Base-by-base conservation (phyloP, 2,113 vertebrate species). In the Apus apus region DNA sequence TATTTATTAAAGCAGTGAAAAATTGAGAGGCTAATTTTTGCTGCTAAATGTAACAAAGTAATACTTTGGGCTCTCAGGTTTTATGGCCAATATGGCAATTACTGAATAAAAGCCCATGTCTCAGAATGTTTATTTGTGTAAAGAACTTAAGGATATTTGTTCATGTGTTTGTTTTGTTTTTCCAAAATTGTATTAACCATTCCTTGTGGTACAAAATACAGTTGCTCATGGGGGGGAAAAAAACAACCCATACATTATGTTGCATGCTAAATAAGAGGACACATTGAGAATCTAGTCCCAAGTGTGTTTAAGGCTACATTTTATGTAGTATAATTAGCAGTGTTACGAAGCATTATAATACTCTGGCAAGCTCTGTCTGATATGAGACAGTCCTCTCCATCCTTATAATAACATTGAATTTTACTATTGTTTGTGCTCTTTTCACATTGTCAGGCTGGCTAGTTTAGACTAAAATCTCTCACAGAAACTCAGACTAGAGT, bases 101-200 rank as follows among this genome's bases (percentile, higher is more conserved):
- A 87, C 50, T 58, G 61, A 93, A 65, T 78, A 89, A 94, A 97
- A 94, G 81, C 79, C n/a, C 26, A 62, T 75, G 61, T 53, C 56
- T 45, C 57, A 43, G 76, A 86, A 91, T 58, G 61, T 68, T 94
- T 91, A 81, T 43, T 73, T 79, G 66, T 79, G 46, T 89, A 95
- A 89, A 93, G 77, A 96, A 89, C 79, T 92, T 92, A 73, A 8
- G 51, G 71, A 56, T 91, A 73, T 93, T 95, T 90, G 90, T 82
- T 92, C 4, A 75, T 81, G 51, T 87, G n/a, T n/a, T n/a, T n/a
- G n/a, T 90, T 93, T 65, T 80, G 74, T 56, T 71, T 92, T 79
- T 93, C 65, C 2, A 29, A 68, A 88, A 94, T 56, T 23, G 26
- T 50, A 82, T 89, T 90, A 93, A 46, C 40, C 7, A 48, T 79